Conservation (phyloP, 2,888 invertebrate species). For the Mythimna vitellina region DNA sequence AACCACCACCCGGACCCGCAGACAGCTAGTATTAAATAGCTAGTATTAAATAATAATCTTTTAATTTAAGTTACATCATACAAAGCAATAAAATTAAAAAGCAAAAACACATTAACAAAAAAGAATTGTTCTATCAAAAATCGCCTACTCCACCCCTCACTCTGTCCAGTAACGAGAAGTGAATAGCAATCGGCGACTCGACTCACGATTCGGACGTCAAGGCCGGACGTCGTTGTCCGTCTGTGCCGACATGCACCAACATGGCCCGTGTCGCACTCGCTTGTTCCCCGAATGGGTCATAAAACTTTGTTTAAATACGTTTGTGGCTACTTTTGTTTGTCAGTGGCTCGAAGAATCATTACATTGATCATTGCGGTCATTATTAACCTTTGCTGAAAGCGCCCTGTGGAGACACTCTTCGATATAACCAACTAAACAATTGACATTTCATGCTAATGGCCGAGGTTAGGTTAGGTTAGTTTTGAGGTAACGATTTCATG, state of each 20-base stretch:
- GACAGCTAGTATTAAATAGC: too few species aligned
- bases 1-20: too few species aligned
- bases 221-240: constrained; percentile 79
- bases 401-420: too few species aligned
- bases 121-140: background rate
- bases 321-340: background rate
- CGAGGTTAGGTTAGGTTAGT: too few species aligned
- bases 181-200: constrained; percentile 81
- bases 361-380: background rate
- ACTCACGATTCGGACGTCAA: constrained; percentile 83
- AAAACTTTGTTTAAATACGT: background rate
- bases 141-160: constrained; percentile 67
- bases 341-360: background rate
- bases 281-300: constrained; percentile 29
- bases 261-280: constrained; percentile 29
- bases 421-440: too few species aligned
- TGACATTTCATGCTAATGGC: too few species aligned
- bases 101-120: background rate
- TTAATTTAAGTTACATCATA: too few species aligned
- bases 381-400: background rate
- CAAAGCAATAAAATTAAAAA: background rate
- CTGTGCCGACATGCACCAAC: constrained; percentile 46
- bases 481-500: too few species aligned
- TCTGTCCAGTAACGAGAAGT: constrained; percentile 74
- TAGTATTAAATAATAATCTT: too few species aligned